These are phyloP conservation scores for Coelopa frigida DNA, from an alignment of 1,140 invertebrate genomes.

Conservation along the genomic window DNA sequence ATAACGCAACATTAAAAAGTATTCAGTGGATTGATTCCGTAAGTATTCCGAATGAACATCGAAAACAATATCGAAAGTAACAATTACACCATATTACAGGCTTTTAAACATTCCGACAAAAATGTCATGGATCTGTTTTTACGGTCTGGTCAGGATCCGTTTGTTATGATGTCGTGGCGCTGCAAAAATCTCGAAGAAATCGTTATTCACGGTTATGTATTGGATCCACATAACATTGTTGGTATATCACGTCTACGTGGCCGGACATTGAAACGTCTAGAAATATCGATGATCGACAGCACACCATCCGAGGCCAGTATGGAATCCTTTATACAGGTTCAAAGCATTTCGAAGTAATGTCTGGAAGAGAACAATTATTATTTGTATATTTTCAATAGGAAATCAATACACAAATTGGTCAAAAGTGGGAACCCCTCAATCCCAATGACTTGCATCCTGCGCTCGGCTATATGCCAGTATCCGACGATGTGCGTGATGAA, in stretches of 20 bases:
- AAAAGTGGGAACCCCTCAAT: conserved; percentile 43
- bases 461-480: conserved; percentile 25
- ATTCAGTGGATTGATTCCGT: conserved; percentile 64
- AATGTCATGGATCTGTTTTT: conserved; percentile 21
- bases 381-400: conserved; percentile 30
- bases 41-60: conserved; percentile 1
- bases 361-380: not conserved
- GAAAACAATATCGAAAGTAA: not conserved
- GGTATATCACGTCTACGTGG: conserved; percentile 62
- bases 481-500: conserved; percentile 34
- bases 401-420: conserved; percentile 43
- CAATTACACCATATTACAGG: conserved; percentile 24
- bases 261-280: conserved; percentile 52
- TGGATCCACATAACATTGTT: conserved; percentile 53
- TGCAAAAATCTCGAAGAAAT: conserved; percentile 61
- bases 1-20: conserved; percentile 55
- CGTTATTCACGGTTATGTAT: conserved; percentile 50
- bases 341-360: conserved; percentile 29
- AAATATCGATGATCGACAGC: conserved; percentile 56
- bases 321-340: conserved; percentile 30
- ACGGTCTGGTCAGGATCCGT: conserved; percentile 52
- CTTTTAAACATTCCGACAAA: conserved; percentile 43
- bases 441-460: conserved; percentile 43
- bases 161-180: conserved; percentile 70
- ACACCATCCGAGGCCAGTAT: conserved; percentile 16